Percentiles rank a stretch among this genome's conserved stretches.
Conservation (phyloP, 2,797 vertebrate genomes). For the Todus mexicanus region DNA sequence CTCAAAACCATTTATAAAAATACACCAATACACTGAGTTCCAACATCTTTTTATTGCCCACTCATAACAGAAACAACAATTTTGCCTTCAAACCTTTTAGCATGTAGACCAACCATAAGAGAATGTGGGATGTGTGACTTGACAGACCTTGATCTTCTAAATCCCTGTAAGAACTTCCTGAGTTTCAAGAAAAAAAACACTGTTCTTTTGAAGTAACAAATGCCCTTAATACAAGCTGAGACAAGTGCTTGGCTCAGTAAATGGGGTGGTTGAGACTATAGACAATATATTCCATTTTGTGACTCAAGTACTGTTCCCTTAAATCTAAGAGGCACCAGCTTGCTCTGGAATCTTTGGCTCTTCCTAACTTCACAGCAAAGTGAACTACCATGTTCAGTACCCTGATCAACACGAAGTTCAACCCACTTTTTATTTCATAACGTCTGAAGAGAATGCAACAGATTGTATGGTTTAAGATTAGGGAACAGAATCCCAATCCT, state of each 20-base stretch:
- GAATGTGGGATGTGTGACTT: not conserved
- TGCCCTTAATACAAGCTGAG: not conserved
- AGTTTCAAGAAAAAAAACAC: not conserved
- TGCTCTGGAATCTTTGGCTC: not conserved
- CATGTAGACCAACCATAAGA: not conserved
- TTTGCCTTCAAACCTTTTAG: not conserved
- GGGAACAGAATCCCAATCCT: not conserved
- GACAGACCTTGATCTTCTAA: not conserved
- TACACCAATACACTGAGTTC: not conserved
- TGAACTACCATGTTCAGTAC: not conserved
- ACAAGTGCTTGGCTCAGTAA: not conserved
- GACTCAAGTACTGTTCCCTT: not conserved
- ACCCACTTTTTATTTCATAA: not conserved
- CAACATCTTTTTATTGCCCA: not conserved
- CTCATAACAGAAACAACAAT: not conserved
- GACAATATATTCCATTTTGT: not conserved
- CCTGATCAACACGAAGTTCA: not conserved
- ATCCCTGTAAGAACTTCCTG: not conserved
- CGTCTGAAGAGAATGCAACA: not conserved
- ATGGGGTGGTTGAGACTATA: accelerated
- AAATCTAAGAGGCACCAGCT: not conserved
- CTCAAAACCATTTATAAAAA: not conserved
- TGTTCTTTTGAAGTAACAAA: not conserved
- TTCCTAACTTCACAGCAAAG: not conserved
- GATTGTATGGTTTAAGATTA: not conserved